Evolutionary conservation across 2,113 vertebrate species (phyloP).

Genomic region (Manacus vitellinus): DNA sequence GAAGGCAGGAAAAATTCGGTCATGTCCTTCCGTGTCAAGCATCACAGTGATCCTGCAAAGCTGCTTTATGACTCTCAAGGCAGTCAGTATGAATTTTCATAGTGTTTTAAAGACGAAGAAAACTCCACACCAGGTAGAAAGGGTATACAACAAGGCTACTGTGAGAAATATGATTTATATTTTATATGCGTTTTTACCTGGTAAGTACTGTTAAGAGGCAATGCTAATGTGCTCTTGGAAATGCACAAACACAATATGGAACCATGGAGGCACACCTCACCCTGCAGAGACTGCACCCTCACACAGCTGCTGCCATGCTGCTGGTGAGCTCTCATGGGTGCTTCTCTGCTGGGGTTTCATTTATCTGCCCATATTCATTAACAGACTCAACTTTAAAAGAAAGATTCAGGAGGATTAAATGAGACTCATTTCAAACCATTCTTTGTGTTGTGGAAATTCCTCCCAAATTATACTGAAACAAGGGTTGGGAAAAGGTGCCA

Average conservation of each 20-base stretch:
- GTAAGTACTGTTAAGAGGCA: neutral
- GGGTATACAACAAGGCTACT: neutral
- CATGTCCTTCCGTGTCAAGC: neutral
- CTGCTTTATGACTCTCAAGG: neutral
- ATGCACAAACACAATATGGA: neutral
- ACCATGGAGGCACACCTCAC: neutral
- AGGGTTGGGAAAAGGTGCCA: neutral
- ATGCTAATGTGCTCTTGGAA: neutral
- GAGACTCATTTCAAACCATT: neutral
- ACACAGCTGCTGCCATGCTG: neutral
- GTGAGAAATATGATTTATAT: neutral
- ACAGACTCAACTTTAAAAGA: neutral
- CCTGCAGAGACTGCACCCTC: fast-evolving
- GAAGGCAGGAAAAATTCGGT: neutral
- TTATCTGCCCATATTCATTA: neutral
- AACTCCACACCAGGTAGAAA: neutral
- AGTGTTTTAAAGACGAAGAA: neutral
- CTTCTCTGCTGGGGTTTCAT: neutral
- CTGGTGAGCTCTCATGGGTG: neutral
- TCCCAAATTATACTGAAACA: neutral
- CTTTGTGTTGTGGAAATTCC: neutral
- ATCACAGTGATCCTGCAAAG: neutral
- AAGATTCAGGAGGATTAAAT: neutral
- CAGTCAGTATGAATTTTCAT: neutral
- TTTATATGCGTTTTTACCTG: neutral